Percentiles rank a stretch among this genome's conserved stretches.
Conservation (phyloP, 2,888 invertebrate species). For the Cataglyphis altisquamis region DNA sequence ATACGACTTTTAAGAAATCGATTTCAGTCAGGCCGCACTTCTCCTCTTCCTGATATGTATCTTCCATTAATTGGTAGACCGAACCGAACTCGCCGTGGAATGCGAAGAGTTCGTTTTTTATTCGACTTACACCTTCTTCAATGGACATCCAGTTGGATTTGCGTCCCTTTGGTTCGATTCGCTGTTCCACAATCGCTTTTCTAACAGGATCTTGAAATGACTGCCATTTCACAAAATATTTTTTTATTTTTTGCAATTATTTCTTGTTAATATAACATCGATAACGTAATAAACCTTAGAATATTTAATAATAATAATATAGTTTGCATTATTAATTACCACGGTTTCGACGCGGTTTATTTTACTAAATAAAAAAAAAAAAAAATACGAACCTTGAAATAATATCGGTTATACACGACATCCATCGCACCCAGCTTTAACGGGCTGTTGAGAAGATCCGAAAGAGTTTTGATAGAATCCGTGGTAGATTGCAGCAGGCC, state of each 20-base stretch:
- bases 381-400: conserved; percentile 87
- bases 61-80: conserved; percentile 90
- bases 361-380: too few relatives aligned
- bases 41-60: conserved; percentile 90
- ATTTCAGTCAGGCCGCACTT: conserved; percentile 91
- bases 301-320: background rate
- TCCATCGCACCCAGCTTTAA: conserved; percentile 90
- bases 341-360: too few relatives aligned
- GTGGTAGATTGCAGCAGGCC: conserved; percentile 92
- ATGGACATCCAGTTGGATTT: conserved; percentile 88
- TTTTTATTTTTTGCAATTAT: background rate
- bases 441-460: conserved; percentile 90
- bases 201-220: conserved; percentile 90
- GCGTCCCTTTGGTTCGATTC: conserved; percentile 89
- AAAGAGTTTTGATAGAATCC: conserved; percentile 89
- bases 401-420: conserved; percentile 90
- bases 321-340: background rate
- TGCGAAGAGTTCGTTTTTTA: conserved; percentile 89
- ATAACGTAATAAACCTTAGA: too few relatives aligned
- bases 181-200: conserved; percentile 89
- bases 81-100: conserved; percentile 90
- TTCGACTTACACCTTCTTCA: conserved; percentile 89
- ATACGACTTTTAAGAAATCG: conserved; percentile 81
- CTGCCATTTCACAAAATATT: conserved; percentile 83
- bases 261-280: background rate